A percentile compares a stretch with the other conserved stretches of the same genome.
These are phyloP conservation scores for Hypanus sabinus DNA, from an alignment of 2,113 vertebrate species.

Conservation along the genomic window DNA sequence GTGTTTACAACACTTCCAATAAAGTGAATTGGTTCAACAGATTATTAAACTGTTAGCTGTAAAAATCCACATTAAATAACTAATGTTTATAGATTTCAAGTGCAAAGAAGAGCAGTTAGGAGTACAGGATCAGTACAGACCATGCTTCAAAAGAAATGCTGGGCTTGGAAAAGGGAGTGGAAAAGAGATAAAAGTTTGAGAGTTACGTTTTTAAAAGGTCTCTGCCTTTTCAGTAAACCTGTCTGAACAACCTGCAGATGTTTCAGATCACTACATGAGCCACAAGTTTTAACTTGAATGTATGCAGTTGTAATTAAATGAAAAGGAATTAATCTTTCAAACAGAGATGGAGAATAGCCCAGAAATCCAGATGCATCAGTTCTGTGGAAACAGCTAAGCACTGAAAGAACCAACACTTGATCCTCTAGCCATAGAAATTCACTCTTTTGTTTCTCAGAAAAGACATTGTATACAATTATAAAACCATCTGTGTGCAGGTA, in stretches of 20 bases:
- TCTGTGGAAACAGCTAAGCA: background rate
- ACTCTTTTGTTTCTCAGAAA: background rate
- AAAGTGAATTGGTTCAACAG: background rate
- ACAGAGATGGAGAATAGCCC: background rate
- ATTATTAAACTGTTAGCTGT: background rate
- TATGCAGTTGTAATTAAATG: background rate
- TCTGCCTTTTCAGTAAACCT: background rate
- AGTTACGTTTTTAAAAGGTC: background rate
- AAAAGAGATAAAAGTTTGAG: no score
- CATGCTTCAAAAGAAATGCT: background rate
- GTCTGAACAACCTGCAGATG: background rate
- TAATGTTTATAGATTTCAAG: background rate
- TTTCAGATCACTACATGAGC: background rate
- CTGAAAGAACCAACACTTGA: background rate
- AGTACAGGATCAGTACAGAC: background rate
- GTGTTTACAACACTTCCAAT: background rate
- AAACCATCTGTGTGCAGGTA: background rate
- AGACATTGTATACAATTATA: background rate
- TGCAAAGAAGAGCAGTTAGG: background rate
- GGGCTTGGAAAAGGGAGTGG: background rate
- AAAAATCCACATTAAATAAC: background rate
- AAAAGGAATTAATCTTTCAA: conserved; percentile 4
- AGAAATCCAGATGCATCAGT: background rate
- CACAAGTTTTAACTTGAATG: conserved; percentile 28
- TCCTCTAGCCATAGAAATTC: background rate